These are phyloP conservation scores for Origma solitaria DNA, from an alignment of 2,113 vertebrate genomes.

Conservation along the genomic window DNA sequence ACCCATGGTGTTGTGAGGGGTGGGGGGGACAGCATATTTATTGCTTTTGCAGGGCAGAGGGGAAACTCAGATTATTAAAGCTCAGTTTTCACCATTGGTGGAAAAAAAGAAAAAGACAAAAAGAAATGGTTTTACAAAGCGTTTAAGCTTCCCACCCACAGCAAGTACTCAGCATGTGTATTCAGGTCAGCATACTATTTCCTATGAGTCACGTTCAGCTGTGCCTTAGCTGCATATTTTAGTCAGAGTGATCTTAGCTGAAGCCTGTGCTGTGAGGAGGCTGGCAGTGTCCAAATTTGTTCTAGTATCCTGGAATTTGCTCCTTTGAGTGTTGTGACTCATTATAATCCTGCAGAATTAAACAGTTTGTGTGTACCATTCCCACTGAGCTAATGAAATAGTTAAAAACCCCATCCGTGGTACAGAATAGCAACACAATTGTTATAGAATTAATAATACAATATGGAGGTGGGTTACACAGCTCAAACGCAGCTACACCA, in stretches of 20 bases:
- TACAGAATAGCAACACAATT: not conserved
- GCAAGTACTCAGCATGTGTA: not conserved
- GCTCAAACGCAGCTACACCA: conserved; percentile 2
- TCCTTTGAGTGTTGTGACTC: conserved; percentile 24
- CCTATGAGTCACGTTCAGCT: conserved; percentile 54
- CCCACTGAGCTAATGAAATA: conserved; percentile 29
- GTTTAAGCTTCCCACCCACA: not conserved
- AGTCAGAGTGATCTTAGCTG: conserved; percentile 23
- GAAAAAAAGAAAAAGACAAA: not conserved
- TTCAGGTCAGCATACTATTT: conserved; percentile 46
- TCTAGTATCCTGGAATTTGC: conserved; percentile 38
- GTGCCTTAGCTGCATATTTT: conserved; percentile 43
- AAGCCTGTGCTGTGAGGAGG: conserved; percentile 27
- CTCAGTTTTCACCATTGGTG: not conserved
- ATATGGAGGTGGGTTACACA: not conserved
- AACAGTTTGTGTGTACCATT: not conserved
- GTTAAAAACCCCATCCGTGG: not conserved
- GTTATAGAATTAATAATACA: conserved; percentile 48
- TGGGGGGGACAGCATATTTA: not conserved
- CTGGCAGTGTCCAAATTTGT: conserved; percentile 29
- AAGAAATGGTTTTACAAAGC: not conserved
- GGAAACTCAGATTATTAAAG: not conserved
- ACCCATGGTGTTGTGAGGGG: not conserved
- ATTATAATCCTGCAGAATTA: conserved; percentile 8
- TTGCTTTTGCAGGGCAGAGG: not conserved